phyloP scores from a whole-genome alignment of 2,797 vertebrate genomes.

The Manis javanica region DNA sequence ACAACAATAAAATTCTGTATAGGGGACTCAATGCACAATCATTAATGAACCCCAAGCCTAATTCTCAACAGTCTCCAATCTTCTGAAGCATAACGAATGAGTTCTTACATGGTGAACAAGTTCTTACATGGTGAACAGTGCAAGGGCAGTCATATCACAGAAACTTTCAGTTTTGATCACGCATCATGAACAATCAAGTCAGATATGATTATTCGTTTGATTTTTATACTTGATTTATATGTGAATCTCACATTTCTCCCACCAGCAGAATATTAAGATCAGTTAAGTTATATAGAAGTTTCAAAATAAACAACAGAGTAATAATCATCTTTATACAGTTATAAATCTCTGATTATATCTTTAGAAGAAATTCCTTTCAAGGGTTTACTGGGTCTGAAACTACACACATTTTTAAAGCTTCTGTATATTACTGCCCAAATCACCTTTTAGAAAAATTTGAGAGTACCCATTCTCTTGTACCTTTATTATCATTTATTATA shows the following conservation, averaged over 20 bases:
- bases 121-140: too few relatives aligned
- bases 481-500: background rate
- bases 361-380: constrained; percentile 6
- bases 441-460: background rate
- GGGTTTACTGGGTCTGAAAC: constrained; percentile 37
- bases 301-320: constrained; percentile 38
- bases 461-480: background rate
- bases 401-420: constrained; percentile 34
- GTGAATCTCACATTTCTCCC: background rate
- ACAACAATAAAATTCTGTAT: too few relatives aligned
- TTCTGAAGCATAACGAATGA: too few relatives aligned
- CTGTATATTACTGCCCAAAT: background rate
- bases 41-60: too few relatives aligned
- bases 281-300: background rate
- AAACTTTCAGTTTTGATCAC: too few relatives aligned
- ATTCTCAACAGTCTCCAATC: too few relatives aligned
- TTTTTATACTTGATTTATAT: too few relatives aligned
- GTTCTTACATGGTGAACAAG: too few relatives aligned
- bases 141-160: too few relatives aligned
- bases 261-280: background rate
- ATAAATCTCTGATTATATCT: constrained; percentile 18
- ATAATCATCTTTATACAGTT: background rate
- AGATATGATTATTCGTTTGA: too few relatives aligned
- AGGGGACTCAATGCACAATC: too few relatives aligned
- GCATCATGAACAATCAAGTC: too few relatives aligned